Evolutionary conservation across 2,888 invertebrate species (phyloP), one percentile per base, ranked within the genome.

Genomic region (Melinopterus prodromus): DNA sequence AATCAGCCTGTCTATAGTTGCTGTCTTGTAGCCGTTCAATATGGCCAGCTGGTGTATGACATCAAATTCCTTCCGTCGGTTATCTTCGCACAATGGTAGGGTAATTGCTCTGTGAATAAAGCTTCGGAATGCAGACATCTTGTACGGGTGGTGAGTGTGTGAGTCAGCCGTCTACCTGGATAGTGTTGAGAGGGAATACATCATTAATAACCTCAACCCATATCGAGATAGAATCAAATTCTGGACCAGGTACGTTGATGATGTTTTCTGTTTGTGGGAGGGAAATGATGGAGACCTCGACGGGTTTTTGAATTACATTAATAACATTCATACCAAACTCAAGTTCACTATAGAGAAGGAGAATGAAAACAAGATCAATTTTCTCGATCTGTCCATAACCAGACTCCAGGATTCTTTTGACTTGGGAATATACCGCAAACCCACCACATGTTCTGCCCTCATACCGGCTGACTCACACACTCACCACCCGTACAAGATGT

Each of bases 231-330:
- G 14, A 71, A 71, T 71, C 7, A 71, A 71, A 71, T 16, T 7
- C 9, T 71, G 71, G 71, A 71, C 16, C 16, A 71, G 71, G 14
- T 71, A 71, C 14, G 71, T 71, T 26, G 71, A 71, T 71, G 16
- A 26, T 14, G n/a, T 14, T 6, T 71, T 71, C 26, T 16, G 16
- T 26, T 16, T 71, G 9, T 71, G 71, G 71, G 7, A 6, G 6
- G 71, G 71, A 16, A 6, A 26, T 16, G 26, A 71, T 16, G 71
- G 14, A 12, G 16, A 16, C 9, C 26, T 71, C 6, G 9, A 26
- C 9, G 14, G 9, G 9, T 26, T 71, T 9, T 14, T 16, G 9
- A 71, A 6, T 12, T 71, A 71, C 71, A 12, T 71, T 9, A 71
- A 71, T 14, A 71, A 71, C 71, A 26, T 71, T 14, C 71, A 71